Evolutionary conservation across 2,888 invertebrate species (phyloP).

Genomic region (Rotaria sp.): DNA sequence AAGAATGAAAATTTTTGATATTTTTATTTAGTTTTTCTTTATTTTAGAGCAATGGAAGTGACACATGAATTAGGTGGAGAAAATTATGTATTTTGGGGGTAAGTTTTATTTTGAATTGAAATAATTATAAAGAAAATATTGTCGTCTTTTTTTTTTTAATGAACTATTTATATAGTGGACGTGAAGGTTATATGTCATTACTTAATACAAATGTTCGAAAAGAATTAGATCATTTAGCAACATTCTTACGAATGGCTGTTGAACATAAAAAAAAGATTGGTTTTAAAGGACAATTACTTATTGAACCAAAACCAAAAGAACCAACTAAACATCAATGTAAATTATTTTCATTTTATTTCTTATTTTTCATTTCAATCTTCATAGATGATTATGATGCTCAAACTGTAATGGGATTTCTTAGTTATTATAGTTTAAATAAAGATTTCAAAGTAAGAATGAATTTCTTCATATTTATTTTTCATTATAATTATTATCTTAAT

Average conservation of each 20-base stretch:
- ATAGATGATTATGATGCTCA: constrained; percentile 58
- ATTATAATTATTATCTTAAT: constrained; percentile 39
- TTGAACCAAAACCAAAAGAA: constrained; percentile 59
- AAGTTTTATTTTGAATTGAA: constrained; percentile 2
- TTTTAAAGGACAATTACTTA: constrained; percentile 62
- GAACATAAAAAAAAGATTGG: constrained; percentile 63
- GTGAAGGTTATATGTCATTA: constrained; percentile 62
- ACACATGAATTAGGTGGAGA: constrained; percentile 63
- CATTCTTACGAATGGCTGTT: constrained; percentile 62
- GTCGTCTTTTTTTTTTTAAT: constrained; percentile 52
- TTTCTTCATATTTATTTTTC: background rate
- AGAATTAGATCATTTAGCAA: constrained; percentile 63
- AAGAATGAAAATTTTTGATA: background rate
- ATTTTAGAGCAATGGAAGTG: constrained; percentile 59
- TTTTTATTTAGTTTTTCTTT: background rate
- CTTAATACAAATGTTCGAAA: constrained; percentile 62
- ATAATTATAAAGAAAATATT: background rate
- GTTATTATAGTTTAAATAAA: constrained; percentile 61
- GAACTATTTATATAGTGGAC: constrained; percentile 59
- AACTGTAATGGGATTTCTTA: constrained; percentile 63
- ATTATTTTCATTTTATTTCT: constrained; percentile 54
- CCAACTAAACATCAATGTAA: constrained; percentile 62
- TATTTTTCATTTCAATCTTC: background rate
- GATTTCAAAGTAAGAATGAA: constrained; percentile 59
- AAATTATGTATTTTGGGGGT: constrained; percentile 57